Evolutionary conservation across 1,140 invertebrate species (phyloP), one percentile per base, ranked within the genome.

Genomic region (Drosophila littoralis): DNA sequence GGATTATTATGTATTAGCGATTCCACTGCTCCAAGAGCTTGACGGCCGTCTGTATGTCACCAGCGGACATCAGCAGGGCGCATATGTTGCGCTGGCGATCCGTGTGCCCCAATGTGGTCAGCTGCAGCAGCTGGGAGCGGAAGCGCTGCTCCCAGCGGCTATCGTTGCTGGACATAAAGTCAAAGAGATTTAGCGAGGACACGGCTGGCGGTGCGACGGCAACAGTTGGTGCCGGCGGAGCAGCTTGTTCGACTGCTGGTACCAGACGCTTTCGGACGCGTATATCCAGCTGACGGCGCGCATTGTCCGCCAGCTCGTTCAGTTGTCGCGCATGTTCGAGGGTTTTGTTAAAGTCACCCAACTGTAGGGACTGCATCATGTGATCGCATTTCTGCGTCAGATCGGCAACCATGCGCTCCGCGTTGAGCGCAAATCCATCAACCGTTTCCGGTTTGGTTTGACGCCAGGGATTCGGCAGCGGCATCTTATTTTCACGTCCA

Each of bases 381-480:
- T 58, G 43, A 17, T 52, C 17, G n/a, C 52, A 76, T 15, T 43
- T 59, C 3, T 28, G 4, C 7, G 36, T 51, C 2, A 76, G 9
- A 64, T 57, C 15, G 0, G 8, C 3, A 0, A 28, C 45, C 46
- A 79, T 7, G 4, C 17, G 32, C 9, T 61, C 45, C 0, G 54
- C 10, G 1, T 17, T 42, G 7, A 28, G 10, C 1, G 10, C 7
- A 10, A 46, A 58, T 7, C 17, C 7, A 6, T 43, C 36, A 5
- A 1, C n/a, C 7, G 43, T 7, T 4, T 55, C 17, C 13, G 38
- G 9, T 1, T 33, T 12, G 1, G 9, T 0, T 2, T n/a, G 9
- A 1, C n/a, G 22, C 84, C 84, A 89, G 3, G 84, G 77, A 80
- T 84, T 89, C 0, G 84, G 84, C 12, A 89, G 13, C 0, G 84